Evolutionary conservation across 2,888 invertebrate genomes (phyloP).

Genomic region (Holacanthella duospinosa): DNA sequence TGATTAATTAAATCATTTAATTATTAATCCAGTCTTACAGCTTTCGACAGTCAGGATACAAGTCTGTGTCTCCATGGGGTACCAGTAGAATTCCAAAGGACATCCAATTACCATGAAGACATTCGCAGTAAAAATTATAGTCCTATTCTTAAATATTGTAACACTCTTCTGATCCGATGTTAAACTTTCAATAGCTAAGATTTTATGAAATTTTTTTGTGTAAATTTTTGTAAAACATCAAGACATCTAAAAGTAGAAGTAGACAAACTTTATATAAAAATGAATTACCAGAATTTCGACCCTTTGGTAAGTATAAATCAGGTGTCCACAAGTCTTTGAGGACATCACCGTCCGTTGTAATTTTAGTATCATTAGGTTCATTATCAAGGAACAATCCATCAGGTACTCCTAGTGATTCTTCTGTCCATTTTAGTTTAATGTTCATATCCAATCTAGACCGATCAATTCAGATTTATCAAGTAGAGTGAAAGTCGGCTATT

Average conservation of each 20-base stretch:
- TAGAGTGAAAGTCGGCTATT: too few species aligned
- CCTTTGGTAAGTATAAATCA: conserved; percentile 72
- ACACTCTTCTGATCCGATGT: conserved; percentile 73
- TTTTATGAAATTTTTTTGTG: too few species aligned
- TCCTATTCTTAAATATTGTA: conserved; percentile 66
- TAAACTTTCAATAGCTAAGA: conserved; percentile 64
- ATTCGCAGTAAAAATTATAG: conserved; percentile 64
- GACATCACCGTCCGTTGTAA: conserved; percentile 60
- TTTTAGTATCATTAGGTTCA: conserved; percentile 65
- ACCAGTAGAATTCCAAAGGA: conserved; percentile 76
- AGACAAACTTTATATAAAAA: too few species aligned
- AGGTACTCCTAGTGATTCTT: conserved; percentile 62
- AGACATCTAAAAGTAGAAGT: too few species aligned
- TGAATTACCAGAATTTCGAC: conserved; percentile 78
- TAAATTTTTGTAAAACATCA: too few species aligned
- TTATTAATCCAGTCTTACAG: conserved; percentile 55
- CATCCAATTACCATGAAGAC: conserved; percentile 78
- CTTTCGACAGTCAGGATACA: conserved; percentile 75
- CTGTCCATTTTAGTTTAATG: conserved; percentile 68
- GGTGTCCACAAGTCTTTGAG: conserved; percentile 80
- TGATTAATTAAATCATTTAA: not conserved
- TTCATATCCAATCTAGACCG: conserved; percentile 71
- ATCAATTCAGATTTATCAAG: too few species aligned
- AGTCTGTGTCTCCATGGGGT: conserved; percentile 75
- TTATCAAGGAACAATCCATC: conserved; percentile 68